Evolutionary conservation across 2,797 vertebrate species (phyloP).

Genomic region (Bryconaethiops microstoma): DNA sequence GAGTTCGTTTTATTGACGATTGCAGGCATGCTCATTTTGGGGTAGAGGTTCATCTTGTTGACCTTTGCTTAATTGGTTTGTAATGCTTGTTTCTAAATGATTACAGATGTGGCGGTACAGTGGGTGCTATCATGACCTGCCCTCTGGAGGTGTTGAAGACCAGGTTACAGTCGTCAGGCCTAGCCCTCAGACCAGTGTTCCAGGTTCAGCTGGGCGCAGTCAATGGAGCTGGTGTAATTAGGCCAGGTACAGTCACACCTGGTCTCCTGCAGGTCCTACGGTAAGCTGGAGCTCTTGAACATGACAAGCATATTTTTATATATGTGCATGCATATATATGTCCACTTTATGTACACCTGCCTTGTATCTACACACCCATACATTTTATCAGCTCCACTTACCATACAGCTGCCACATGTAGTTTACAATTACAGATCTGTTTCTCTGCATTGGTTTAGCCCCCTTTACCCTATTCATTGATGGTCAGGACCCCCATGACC

Average conservation of each 20-base stretch:
- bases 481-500: too few relatives aligned
- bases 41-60: too few relatives aligned
- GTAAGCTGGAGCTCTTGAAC: slow-evolving; percentile 72
- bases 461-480: too few relatives aligned
- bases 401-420: too few relatives aligned
- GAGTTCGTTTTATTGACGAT: too few relatives aligned
- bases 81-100: slow-evolving; percentile 1
- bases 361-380: too few relatives aligned
- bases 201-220: slow-evolving; percentile 94
- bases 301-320: neutral
- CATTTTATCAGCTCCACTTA: too few relatives aligned
- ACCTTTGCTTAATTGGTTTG: neutral
- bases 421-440: neutral
- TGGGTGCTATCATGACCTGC: slow-evolving; percentile 94
- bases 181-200: slow-evolving; percentile 86
- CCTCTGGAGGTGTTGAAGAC: slow-evolving; percentile 97
- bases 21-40: too few relatives aligned
- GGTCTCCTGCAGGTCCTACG: slow-evolving; percentile 89
- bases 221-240: slow-evolving; percentile 87
- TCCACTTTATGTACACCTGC: too few relatives aligned
- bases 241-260: slow-evolving; percentile 85
- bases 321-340: too few relatives aligned
- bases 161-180: slow-evolving; percentile 89
- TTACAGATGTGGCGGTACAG: slow-evolving; percentile 92
- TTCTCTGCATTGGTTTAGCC: too few relatives aligned